Base-by-base conservation (phyloP, 2,888 invertebrate genomes). In the Synergus gifuensis region DNA sequence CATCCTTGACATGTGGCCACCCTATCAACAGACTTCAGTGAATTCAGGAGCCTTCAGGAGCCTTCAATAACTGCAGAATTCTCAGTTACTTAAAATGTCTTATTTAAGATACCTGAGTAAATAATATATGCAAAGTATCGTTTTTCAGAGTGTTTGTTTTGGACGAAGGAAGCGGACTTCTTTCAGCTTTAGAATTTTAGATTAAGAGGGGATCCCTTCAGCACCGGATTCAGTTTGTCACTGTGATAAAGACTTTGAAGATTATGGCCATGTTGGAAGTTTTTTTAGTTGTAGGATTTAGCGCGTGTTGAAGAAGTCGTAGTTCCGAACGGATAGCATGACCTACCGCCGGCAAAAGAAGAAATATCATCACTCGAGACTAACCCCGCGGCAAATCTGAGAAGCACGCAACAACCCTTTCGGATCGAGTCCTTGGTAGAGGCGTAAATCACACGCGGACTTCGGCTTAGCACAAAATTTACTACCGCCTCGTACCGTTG, bases 401-500 rank as follows among this genome's bases (percentile, higher is more conserved):
- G 42, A 66, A 40, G 66, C 66, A 66, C 66, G 66, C 66, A 44
- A 40, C 66, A 66, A 66, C 66, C 66, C 66, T 66, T 66, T 66
- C 16, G 66, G 66, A 66, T 66, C 66, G 42, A 66, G 81, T 63
- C 78, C 78, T 79, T 64, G 81, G 85, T 85, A 87, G 84, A 87
- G 87, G 84, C 89, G 87, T 89, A 89, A 89, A 89, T 89, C 89
- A 89, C 85, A 79, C 79, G 81, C 80, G 79, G 85, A 84, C 86
- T 88, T 86, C 85, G 86, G 89, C 89, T 89, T 89, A 89, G 86
- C 86, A 83, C 81, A 82, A 89, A 89, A 89, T 89, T 89, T 89
- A 89, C 88, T 87, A 86, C 87, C 87, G 67, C 83, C 81, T 85
- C 83, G 78, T 80, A 80, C 77, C 85, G 82, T 78, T 81, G 42